Evolutionary conservation across 2,797 vertebrate species (phyloP).

Genomic region (Chaetodon trifasciatus): DNA sequence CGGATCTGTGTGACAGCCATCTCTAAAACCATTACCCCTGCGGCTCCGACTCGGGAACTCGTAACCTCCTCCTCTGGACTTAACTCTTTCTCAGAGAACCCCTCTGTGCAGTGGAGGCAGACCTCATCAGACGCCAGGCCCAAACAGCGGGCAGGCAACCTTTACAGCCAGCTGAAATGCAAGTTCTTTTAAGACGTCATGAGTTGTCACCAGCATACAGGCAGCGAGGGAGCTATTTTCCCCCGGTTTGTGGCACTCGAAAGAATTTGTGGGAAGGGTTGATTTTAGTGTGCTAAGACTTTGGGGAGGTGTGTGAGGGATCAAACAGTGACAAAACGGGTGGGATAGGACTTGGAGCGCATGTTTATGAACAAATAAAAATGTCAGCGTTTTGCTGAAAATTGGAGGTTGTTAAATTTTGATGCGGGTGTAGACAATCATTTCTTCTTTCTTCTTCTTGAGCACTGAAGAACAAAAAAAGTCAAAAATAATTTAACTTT

Average conservation of each 20-base stretch:
- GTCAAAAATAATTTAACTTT: background rate
- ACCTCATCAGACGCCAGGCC: constrained; percentile 71
- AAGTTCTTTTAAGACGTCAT: constrained; percentile 68
- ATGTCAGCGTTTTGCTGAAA: constrained; percentile 27
- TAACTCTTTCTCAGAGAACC: constrained; percentile 79
- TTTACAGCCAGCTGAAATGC: constrained; percentile 70
- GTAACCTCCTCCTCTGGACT: constrained; percentile 81
- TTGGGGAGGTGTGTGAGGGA: constrained; percentile 48
- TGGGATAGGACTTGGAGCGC: constrained; percentile 21
- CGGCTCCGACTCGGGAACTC: constrained; percentile 79
- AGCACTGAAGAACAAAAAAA: background rate
- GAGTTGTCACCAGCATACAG: constrained; percentile 70
- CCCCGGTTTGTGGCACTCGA: constrained; percentile 66
- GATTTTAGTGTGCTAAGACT: constrained; percentile 69
- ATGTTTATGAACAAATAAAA: constrained; percentile 59
- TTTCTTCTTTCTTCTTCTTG: background rate
- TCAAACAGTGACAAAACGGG: constrained; percentile 54
- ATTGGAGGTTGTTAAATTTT: constrained; percentile 44
- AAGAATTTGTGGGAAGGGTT: constrained; percentile 69
- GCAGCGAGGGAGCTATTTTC: constrained; percentile 69
- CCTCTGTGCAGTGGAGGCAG: constrained; percentile 75
- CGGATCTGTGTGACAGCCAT: constrained; percentile 89
- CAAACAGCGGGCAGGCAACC: constrained; percentile 68
- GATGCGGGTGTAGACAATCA: background rate
- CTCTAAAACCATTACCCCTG: constrained; percentile 88